Conservation (phyloP, 2,797 vertebrate species). For the Amazonetta brasiliensis region DNA sequence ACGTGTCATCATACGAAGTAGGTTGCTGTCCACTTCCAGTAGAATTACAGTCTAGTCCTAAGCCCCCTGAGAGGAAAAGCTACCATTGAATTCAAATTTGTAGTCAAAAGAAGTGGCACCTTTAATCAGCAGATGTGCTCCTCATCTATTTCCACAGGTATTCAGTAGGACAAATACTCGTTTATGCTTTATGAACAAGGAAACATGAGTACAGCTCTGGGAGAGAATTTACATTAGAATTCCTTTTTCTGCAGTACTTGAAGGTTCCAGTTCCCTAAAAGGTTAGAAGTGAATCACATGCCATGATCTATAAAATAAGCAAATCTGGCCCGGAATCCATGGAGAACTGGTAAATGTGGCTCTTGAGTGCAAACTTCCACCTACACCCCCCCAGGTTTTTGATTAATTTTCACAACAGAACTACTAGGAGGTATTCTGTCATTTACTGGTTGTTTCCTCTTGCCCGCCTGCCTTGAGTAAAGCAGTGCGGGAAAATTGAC, state of each 20-base stretch:
- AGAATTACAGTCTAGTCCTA: background rate
- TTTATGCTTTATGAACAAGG: background rate
- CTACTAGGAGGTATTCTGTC: background rate
- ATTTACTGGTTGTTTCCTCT: background rate
- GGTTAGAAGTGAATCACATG: background rate
- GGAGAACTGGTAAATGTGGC: background rate
- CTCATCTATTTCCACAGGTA: background rate
- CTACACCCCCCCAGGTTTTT: background rate
- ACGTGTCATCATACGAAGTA: background rate
- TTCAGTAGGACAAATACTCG: background rate
- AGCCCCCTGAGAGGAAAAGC: background rate
- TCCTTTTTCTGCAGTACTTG: background rate
- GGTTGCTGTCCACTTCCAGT: background rate
- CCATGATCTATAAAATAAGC: background rate
- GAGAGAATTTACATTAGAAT: background rate
- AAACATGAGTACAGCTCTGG: background rate
- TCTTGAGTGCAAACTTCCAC: background rate
- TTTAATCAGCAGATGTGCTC: background rate
- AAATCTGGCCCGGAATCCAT: background rate
- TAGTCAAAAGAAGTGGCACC: background rate
- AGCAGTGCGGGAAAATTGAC: background rate
- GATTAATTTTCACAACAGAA: background rate
- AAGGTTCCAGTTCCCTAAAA: background rate
- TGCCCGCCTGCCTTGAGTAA: background rate
- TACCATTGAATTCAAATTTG: background rate